Percentiles rank a stretch among this genome's conserved stretches.
Evolutionary conservation across 2,797 vertebrate genomes (phyloP).

Genomic region (Phalloptychus januarius): DNA sequence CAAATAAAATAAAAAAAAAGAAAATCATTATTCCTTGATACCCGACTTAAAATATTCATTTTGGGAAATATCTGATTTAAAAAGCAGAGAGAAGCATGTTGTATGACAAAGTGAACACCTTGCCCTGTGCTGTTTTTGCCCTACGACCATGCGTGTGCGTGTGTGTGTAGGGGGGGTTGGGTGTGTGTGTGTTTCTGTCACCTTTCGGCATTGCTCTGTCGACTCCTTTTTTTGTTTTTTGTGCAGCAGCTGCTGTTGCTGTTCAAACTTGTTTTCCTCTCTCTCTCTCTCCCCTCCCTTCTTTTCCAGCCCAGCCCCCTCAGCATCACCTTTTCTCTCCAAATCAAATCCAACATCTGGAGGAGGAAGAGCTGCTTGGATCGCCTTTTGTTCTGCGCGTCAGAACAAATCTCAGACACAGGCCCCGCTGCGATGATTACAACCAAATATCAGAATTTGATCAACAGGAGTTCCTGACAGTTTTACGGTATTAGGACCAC

Average conservation of each 20-base stretch:
- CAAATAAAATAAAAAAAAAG: not conserved
- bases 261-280: not conserved
- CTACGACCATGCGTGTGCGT: conserved; percentile 30
- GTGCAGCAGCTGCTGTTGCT: conserved; percentile 35
- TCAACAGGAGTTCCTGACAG: conserved; percentile 17
- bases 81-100: conserved; percentile 39
- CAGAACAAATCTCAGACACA: conserved; percentile 45
- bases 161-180: conserved; percentile 30
- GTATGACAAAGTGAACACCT: conserved; percentile 48
- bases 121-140: conserved; percentile 16
- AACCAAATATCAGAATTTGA: conserved; percentile 51
- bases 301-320: conserved; percentile 26
- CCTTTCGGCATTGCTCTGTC: conserved; percentile 48
- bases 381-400: conserved; percentile 62
- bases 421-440: conserved; percentile 44
- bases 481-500: conserved; percentile 10
- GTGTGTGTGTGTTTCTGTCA: conserved; percentile 49
- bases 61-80: conserved; percentile 27
- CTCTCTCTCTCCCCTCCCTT: not conserved
- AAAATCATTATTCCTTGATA: not conserved
- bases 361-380: conserved; percentile 47
- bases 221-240: conserved; percentile 32
- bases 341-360: conserved; percentile 75
- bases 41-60: not conserved
- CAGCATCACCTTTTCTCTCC: conserved; percentile 70